Evolutionary conservation across 2,113 vertebrate species (phyloP), one percentile per base, ranked within the genome.

Genomic region (Setophaga petechia): DNA sequence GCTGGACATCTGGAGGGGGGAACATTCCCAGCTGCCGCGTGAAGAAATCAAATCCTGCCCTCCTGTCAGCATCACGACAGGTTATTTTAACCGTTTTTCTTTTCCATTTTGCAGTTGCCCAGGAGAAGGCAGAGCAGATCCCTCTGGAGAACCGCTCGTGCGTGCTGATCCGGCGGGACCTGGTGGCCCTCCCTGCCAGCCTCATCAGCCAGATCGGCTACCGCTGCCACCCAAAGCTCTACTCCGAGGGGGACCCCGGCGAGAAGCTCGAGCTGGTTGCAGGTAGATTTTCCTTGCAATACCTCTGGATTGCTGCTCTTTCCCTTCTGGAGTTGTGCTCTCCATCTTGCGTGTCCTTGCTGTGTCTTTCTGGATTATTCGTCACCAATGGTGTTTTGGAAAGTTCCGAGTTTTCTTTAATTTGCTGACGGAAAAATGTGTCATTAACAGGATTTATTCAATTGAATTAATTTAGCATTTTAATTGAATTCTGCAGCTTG

Each of bases 121-220:
- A 98, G 71, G 99, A 99, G 96, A 99, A 99, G 96, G 93, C 98
- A 0, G 99, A 99, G 93, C 98, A 99, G 37, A 97, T 98, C 69
- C 99, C 99, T 0, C 96, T 99, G 96, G 99, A 99, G 97, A 99
- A 98, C 95, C 99, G 99, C 31, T 99, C 99, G 51, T 99, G 99
- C 2, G 99, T 99, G 43, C 98, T 99, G 95, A 99, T 99, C 91
- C 99, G 99, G 16, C 97, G 99, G 5, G 99, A 99, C 81, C 98
- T 99, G 47, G 99, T 99, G 43, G 99, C 99, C 1, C 98, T 99
- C 65, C 99, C 99, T 1, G 99, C 99, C 90, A 99, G 99, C 88
- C 98, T 99, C 63, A 99, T 99, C 98, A 99, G 99, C 94, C 99
- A 99, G 96, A 99, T 99, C 3, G 99, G 99, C 3, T 99, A 99